Evolutionary conservation across 1,140 invertebrate genomes (phyloP).

Genomic region (Nylanderia fulva): DNA sequence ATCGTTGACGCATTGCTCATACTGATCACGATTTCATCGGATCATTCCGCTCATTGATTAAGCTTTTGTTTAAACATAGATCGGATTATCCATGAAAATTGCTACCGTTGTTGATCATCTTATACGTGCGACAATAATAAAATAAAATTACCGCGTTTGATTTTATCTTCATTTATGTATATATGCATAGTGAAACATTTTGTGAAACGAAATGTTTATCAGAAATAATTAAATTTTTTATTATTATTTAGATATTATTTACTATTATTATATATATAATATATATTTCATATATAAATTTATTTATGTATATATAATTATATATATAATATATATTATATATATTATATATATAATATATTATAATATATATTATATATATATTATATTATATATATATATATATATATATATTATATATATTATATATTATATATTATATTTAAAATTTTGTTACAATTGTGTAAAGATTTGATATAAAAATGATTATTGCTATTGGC

Average conservation of each 20-base stretch:
- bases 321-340: too few relatives aligned
- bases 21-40: conserved; percentile 68
- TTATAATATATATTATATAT: too few relatives aligned
- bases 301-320: too few relatives aligned
- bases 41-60: conserved; percentile 59
- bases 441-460: not conserved
- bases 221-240: conserved; percentile 40
- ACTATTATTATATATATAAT: too few relatives aligned
- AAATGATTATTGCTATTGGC: not conserved
- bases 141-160: conserved; percentile 12
- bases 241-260: too few relatives aligned
- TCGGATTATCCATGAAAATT: conserved; percentile 31
- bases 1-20: conserved; percentile 49
- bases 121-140: not conserved
- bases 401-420: too few relatives aligned
- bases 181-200: conserved; percentile 7
- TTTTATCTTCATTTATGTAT: conserved; percentile 24
- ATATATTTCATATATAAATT: too few relatives aligned
- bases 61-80: conserved; percentile 59
- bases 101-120: not conserved
- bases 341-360: too few relatives aligned
- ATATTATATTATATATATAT: too few relatives aligned
- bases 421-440: not conserved
- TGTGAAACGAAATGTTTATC: not conserved
- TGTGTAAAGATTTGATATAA: not conserved